Conservation (phyloP, 2,113 vertebrate genomes). For the Diglossa brunneiventris region DNA sequence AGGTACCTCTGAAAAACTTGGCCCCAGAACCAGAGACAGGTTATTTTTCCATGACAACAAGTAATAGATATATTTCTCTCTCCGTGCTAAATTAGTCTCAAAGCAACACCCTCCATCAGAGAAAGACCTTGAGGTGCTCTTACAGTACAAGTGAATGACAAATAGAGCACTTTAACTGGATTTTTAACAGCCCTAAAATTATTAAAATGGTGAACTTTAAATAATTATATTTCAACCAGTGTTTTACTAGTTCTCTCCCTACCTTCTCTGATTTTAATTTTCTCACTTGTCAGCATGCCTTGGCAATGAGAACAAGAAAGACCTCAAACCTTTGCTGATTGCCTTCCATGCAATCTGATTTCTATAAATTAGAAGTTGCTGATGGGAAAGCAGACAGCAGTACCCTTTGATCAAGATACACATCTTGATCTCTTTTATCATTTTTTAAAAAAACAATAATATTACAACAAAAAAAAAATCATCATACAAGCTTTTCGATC, state of each 20-base stretch:
- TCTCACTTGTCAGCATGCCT: slow-evolving; percentile 57
- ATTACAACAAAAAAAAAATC: slow-evolving; percentile 58
- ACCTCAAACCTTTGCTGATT: slow-evolving; percentile 53
- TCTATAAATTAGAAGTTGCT: slow-evolving; percentile 63
- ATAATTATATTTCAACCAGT: slow-evolving; percentile 31
- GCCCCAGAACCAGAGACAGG: neutral
- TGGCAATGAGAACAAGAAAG: slow-evolving; percentile 53
- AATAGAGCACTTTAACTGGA: neutral
- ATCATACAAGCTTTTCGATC: slow-evolving; percentile 68
- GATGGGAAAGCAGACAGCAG: slow-evolving; percentile 60
- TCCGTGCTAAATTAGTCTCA: neutral
- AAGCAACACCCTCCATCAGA: neutral
- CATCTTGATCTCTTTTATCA: slow-evolving; percentile 62
- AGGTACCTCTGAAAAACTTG: neutral
- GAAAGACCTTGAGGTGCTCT: neutral
- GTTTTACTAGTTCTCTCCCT: slow-evolving; percentile 10
- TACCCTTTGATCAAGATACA: slow-evolving; percentile 60
- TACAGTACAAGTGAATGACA: neutral
- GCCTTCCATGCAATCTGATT: slow-evolving; percentile 52
- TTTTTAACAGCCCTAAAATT: neutral
- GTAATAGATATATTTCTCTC: neutral
- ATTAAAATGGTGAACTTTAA: slow-evolving; percentile 26
- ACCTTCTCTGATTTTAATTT: slow-evolving; percentile 45
- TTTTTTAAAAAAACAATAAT: slow-evolving; percentile 53
- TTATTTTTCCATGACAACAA: neutral